These are phyloP conservation scores for Smithornis capensis DNA, from an alignment of 2,113 vertebrate species.

Conservation along the genomic window DNA sequence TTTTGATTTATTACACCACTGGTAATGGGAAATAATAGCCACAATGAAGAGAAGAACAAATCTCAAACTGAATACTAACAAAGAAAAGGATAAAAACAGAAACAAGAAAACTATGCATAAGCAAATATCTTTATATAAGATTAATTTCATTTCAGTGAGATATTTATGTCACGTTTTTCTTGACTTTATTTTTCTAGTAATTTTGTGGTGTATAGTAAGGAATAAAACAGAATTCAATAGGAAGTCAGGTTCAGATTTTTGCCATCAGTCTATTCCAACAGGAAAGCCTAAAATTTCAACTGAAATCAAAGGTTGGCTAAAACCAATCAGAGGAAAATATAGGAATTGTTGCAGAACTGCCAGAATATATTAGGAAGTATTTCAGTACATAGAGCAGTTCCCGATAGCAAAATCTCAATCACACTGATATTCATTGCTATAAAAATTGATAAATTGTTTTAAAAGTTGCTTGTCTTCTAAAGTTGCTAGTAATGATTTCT, in stretches of 20 bases:
- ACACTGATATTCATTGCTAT: not conserved
- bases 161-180: not conserved
- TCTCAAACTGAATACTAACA: not conserved
- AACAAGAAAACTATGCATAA: not conserved
- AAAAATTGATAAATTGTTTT: slow-evolving; percentile 27
- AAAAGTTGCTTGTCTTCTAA: not conserved
- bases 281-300: not conserved
- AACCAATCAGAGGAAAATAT: not conserved
- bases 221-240: not conserved
- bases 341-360: not conserved
- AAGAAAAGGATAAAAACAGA: not conserved
- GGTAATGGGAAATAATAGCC: not conserved
- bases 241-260: not conserved
- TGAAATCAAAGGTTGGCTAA: not conserved
- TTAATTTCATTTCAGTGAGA: not conserved
- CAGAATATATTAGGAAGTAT: not conserved
- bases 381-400: slow-evolving; percentile 1
- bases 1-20: not conserved
- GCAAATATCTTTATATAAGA: not conserved
- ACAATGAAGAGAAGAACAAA: not conserved
- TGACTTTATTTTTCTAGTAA: not conserved
- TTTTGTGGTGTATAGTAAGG: not conserved
- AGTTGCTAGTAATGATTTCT: not conserved
- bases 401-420: slow-evolving; percentile 48
- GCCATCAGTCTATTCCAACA: not conserved